phyloP scores from a whole-genome alignment of 1,140 invertebrate genomes.

The Ips nitidus region DNA sequence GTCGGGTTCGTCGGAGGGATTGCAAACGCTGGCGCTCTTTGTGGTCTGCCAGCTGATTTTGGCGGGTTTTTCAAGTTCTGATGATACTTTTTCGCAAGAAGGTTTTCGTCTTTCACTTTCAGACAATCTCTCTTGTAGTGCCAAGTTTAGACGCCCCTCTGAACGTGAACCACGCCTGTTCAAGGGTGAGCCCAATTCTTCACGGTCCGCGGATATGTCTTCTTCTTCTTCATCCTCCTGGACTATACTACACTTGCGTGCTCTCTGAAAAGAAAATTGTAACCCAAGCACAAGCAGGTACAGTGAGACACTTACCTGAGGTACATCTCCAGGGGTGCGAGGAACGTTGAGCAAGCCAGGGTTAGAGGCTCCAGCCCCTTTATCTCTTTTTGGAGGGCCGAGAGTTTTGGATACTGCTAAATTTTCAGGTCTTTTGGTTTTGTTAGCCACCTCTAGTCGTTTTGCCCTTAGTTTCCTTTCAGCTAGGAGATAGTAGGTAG shows the following conservation, averaged over 20 bases:
- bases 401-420: slow-evolving; percentile 46
- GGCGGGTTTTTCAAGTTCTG: background rate
- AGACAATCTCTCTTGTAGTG: slow-evolving; percentile 56
- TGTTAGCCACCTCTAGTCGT: slow-evolving; percentile 62
- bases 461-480: slow-evolving; percentile 84
- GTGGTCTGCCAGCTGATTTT: slow-evolving; percentile 20
- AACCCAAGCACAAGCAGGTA: background rate
- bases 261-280: slow-evolving; percentile 55
- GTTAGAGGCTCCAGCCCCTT: slow-evolving; percentile 44
- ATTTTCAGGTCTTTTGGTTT: slow-evolving; percentile 52
- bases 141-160: slow-evolving; percentile 63
- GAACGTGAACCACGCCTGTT: slow-evolving; percentile 63
- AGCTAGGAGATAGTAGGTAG: slow-evolving; percentile 96
- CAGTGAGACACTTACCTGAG: slow-evolving; percentile 55
- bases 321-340: slow-evolving; percentile 61
- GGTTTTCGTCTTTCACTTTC: slow-evolving; percentile 49
- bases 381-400: slow-evolving; percentile 53
- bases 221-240: slow-evolving; percentile 82
- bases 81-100: background rate
- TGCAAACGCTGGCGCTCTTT: slow-evolving; percentile 34
- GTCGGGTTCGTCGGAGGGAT: slow-evolving; percentile 31
- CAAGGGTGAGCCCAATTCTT: slow-evolving; percentile 55
- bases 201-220: slow-evolving; percentile 58
- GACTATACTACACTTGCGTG: slow-evolving; percentile 85
- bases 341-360: slow-evolving; percentile 60